A percentile compares a stretch with the other conserved stretches of the same genome.
phyloP scores from a whole-genome alignment of 2,797 vertebrate species.

The Choloepus didactylus region DNA sequence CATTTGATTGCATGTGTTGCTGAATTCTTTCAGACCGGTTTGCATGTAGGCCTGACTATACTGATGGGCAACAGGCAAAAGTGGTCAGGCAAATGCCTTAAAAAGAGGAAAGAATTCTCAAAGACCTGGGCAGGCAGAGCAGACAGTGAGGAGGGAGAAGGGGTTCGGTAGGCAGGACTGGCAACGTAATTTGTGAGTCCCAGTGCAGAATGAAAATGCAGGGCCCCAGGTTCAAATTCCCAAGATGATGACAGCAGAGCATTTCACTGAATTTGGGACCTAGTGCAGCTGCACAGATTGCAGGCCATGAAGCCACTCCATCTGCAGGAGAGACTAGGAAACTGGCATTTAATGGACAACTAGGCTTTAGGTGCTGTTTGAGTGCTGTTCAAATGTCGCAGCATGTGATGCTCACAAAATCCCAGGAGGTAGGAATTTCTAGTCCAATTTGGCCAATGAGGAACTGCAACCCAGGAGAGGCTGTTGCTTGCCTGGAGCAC shows the following conservation, averaged over 20 bases:
- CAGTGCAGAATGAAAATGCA: background rate
- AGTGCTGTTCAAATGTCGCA: too few species aligned
- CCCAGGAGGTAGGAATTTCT: background rate
- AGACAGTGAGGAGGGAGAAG: background rate
- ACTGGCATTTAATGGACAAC: background rate
- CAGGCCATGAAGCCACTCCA: accelerated
- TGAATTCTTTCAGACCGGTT: background rate
- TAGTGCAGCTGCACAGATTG: too few species aligned
- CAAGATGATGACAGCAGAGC: background rate
- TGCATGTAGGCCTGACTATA: background rate
- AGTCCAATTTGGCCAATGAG: background rate
- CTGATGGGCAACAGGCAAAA: background rate
- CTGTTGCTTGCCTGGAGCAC: background rate
- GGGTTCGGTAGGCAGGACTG: background rate
- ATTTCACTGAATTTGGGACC: accelerated
- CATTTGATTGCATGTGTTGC: background rate
- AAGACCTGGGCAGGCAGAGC: background rate
- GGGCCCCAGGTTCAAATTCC: background rate
- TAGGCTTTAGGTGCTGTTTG: too few species aligned
- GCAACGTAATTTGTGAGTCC: too few species aligned
- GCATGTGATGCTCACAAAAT: background rate
- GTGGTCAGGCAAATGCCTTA: background rate
- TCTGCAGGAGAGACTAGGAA: background rate
- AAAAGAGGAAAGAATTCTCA: background rate
- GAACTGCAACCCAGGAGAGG: background rate